Base-by-base conservation (phyloP, 2,888 invertebrate species). In the Drepanosiphum platanoidis region DNA sequence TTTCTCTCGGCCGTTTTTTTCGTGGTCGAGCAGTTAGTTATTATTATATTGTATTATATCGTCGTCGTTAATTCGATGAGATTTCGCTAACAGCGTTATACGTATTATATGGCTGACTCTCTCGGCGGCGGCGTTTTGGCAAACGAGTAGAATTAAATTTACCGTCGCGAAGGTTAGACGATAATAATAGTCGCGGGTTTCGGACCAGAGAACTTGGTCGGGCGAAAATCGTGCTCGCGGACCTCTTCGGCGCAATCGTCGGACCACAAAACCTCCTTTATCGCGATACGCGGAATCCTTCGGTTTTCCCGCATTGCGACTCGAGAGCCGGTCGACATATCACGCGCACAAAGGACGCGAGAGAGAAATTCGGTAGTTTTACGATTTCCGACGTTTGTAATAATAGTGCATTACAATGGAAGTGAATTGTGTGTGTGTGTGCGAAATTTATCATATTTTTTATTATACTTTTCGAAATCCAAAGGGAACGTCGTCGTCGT, bases 111-210 rank as follows among this genome's bases (percentile, higher is more conserved):
- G 52, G n/a, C 9, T 27, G 34, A 68, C 27, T 68, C n/a, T n/a
- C n/a, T n/a, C n/a, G n/a, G n/a, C n/a, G n/a, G n/a, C 4, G 4
- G 34, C 15, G 8, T 32, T 34, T 52, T 52, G 3, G 52, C 18
- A 3, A 68, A 11, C 11, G 27, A 9, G 9, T 42, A 36, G 18
- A 18, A 70, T 52, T 70, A 52, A 80, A 80, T 70, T 15, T n/a
- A 75, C 22, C 9, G 9, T 18, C 52, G 46, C 34, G 52, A 52
- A 15, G 30, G 39, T 61, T 15, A 5, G 66, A 9, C 27, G 58
- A 61, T 61, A 61, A 72, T 82, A 82, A 72, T 82, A 39, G 42
- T 39, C 58, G 32, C 7, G n/a, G 30, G n/a, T 72, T 82, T 42
- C 2, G 8, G 11, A 39, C 15, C 30, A 22, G 5, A 52, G n/a